Evolutionary conservation across 2,797 vertebrate genomes (phyloP), one percentile per base, ranked within the genome.

Genomic region (Pogoniulus pusillus): DNA sequence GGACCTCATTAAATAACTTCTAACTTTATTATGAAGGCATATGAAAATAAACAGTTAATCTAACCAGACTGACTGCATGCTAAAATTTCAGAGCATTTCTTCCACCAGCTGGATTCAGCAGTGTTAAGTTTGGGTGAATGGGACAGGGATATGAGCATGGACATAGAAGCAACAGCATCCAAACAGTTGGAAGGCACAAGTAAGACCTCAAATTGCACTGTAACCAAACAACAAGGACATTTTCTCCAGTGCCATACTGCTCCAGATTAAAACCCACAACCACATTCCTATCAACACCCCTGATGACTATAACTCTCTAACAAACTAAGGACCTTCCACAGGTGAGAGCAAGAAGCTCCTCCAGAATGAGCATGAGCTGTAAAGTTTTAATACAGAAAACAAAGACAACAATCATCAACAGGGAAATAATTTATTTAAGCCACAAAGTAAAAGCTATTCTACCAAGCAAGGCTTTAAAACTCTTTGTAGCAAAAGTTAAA

Each of bases 391-490:
- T 78, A 81, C 39, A 93, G n/a, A 47, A 79, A 74, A 91, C 10
- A 91, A 20, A 81, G 53, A 91, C 89, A 63, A 43, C 34, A 78
- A 53, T 18, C 22, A 35, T 58, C 71, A 81, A 30, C 26, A 12
- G 27, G 12, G 26, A 87, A 87, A 88, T 9, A 18, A 85, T 94
- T 96, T 96, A 96, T 95, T 97, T 69, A 72, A 66, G 66, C 23
- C 79, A 76, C 18, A 47, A 74, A 73, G 19, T 64, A 81, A 75
- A 81, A 89, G 23, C 17, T 85, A 30, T 41, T 85, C 35, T 79
- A 65, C 30, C 70, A 63, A 82, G 65, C 70, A 82, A 60, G 54
- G 27, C 13, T 64, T 86, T n/a, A 41, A 26, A 79, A 37, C 10
- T 27, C 64, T 74, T 77, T 57, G 27, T 43, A 82, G 80, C 49